Evolutionary conservation across 2,888 invertebrate genomes (phyloP).

Genomic region (Chaetogeoica ovagalla): DNA sequence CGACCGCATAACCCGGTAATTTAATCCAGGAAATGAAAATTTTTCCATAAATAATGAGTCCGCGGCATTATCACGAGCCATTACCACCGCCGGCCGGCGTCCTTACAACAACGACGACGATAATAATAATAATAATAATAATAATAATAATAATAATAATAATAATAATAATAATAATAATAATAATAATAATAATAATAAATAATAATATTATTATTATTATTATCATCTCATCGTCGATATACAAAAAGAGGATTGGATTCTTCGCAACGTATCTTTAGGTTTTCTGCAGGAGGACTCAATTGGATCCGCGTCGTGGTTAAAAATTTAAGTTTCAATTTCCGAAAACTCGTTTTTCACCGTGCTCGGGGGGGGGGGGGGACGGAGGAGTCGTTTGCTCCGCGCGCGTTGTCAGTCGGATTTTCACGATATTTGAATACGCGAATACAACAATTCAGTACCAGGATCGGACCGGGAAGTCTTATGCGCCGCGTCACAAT

Average conservation of each 20-base stretch:
- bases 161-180: no score
- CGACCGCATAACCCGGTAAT: conserved; percentile 33
- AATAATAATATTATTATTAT: conserved; percentile 21
- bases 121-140: no score
- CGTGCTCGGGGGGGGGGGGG: conserved; percentile 33
- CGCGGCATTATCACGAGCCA: conserved; percentile 42
- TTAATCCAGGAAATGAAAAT: conserved; percentile 53
- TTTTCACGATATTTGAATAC: not conserved
- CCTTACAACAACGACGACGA: no score
- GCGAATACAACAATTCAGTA: no score
- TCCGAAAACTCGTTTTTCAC: conserved; percentile 54
- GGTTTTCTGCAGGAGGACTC: conserved; percentile 32
- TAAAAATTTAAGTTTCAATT: conserved; percentile 56
- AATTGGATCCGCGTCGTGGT: conserved; percentile 28
- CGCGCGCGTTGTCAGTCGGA: not conserved
- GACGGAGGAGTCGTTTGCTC: no score
- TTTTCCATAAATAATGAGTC: conserved; percentile 48
- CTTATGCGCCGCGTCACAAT: no score
- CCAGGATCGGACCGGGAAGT: no score
- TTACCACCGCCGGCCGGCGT: conserved; percentile 14
- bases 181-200: no score
- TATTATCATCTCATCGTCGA: no score
- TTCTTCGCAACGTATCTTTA: conserved; percentile 14
- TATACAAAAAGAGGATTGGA: conserved; percentile 28
- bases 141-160: no score